phyloP scores from a whole-genome alignment of 2,113 vertebrate genomes.

The Odobenus rosmarus region DNA sequence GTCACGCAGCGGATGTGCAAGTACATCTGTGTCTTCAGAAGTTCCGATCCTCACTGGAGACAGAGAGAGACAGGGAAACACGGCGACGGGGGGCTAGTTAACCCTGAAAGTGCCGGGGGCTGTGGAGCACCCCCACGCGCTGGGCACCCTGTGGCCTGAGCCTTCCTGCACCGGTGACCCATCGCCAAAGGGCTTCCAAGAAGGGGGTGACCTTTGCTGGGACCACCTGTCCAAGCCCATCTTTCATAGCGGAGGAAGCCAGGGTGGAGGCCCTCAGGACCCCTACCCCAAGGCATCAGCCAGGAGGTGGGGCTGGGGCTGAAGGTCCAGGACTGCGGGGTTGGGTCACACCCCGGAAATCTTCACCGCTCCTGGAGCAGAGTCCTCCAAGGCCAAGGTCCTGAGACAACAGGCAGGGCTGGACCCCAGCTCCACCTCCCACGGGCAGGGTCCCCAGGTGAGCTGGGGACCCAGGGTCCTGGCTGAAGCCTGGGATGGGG shows the following conservation, averaged over 20 bases:
- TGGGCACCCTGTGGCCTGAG: rapidly evolving
- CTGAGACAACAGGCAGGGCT: neutral
- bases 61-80: neutral
- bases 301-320: rapidly evolving
- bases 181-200: neutral
- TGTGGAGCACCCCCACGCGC: rapidly evolving
- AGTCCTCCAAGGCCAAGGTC: neutral
- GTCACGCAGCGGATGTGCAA: rapidly evolving
- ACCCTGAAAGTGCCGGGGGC: rapidly evolving
- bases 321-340: rapidly evolving
- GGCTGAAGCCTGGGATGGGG: neutral
- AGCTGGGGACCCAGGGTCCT: too few relatives aligned
- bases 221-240: neutral
- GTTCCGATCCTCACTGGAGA: neutral
- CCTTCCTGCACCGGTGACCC: neutral
- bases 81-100: rapidly evolving
- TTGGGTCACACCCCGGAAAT: rapidly evolving
- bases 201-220: neutral
- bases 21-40: neutral
- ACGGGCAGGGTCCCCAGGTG: too few relatives aligned
- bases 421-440: neutral
- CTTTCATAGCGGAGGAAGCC: rapidly evolving
- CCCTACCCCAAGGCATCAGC: rapidly evolving
- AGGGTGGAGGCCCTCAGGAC: rapidly evolving
- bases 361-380: rapidly evolving